Base-by-base conservation (phyloP, 53 echinoderm and acorn worm genomes). In the Echinometra lucunter region DNA sequence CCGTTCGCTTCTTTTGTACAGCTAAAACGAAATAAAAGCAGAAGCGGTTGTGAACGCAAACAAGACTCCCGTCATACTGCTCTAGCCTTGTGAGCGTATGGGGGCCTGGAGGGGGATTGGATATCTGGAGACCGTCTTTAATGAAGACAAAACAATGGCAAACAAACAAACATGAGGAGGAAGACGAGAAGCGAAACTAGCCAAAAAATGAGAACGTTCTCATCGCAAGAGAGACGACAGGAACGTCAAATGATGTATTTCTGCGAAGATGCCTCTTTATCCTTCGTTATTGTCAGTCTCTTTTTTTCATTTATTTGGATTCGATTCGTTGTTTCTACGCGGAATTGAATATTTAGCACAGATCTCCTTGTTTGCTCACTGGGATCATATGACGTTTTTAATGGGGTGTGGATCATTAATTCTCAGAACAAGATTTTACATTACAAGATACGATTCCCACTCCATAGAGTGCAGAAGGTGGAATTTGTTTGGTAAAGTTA, bases 111-210 rank as follows among this genome's bases (percentile, higher is more conserved):
- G 28, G 49, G 85, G 10, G 85, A 85, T 49, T 45, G 28, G 49
- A 85, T 85, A 85, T 85, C 49, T 3, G 35, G 9, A 58, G 23
- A 58, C 89, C 11, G 60, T n/a, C 58, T 37, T 60, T 60, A 89
- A 89, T 57, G 89, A 60, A 89, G 60, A 89, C 58, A 58, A 60
- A 55, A 88, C 56, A 88, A 88, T 56, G 88, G 18, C 34, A 82
- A 42, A n/a, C n/a, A n/a, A 53, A 85, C 85, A 45, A n/a, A 89
- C 38, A 37, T 10, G 37, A 58, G 89, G 37, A 89, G 49, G 38
- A 49, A 30, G 37, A 60, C 28, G 60, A 49, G 28, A 85, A 85
- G 45, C 30, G 85, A 85, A 85, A 49, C 85, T 28, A 28, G 30
- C 13, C 49, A n/a, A 10, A 27, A 49, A 2, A 85, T 74, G 11